Evolutionary conservation across 2,113 vertebrate genomes (phyloP), one percentile per base, ranked within the genome.

Genomic region (Cygnus atratus): DNA sequence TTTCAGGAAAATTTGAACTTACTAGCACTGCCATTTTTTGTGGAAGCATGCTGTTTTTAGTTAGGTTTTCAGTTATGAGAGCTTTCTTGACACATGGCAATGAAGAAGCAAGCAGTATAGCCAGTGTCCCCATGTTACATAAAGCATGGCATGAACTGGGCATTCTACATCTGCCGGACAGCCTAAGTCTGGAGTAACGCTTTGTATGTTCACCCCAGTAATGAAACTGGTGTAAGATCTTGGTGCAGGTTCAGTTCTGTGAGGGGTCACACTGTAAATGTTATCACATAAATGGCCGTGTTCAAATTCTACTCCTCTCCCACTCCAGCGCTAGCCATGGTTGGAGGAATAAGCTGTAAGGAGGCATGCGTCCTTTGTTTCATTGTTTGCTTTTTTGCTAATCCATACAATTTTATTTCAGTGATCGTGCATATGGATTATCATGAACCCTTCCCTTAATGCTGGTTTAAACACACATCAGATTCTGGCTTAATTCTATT

Each of bases 381-480:
- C n/a, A 87, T 50, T 74, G 73, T 70, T 93, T 67, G 21, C 9
- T 78, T 84, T 87, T 81, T 95, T 94, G 14, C 31, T 84, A 87
- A 94, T 86, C 68, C 76, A 78, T 78, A 88, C 52, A 0, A 33
- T 77, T 90, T 93, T 83, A 48, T 92, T 88, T 81, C 57, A 46
- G 66, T 35, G 31, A 55, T 91, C 6, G 43, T 52, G 31, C 37
- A 26, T 58, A 24, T 29, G 61, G 80, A 88, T 96, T 93, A 92
- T 67, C 80, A 65, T 70, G 2, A 1, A 19, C 52, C 76, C 37
- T n/a, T 88, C 80, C 65, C 55, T 37, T 70, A 77, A 88, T 29
- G 76, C 75, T 5, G 12, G 76, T 92, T 80, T 92, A 92, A 94
- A 61, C 43, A 82, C 74, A 54, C 68, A 57, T 55, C 33, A 73